Conservation (phyloP, 2,797 vertebrate species). For the Cheirogaleus major region DNA sequence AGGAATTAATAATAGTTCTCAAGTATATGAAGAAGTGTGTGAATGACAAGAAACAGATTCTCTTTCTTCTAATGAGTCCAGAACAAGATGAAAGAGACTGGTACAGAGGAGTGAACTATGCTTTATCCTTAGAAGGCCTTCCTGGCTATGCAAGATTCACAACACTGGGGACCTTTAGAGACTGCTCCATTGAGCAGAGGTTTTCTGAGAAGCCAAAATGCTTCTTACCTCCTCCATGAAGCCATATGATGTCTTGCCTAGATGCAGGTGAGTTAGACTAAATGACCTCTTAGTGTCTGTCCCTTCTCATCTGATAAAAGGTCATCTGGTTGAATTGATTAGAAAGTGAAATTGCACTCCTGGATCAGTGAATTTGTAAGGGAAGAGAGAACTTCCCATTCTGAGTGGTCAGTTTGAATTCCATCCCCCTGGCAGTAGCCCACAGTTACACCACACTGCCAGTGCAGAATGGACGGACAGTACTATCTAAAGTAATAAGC, state of each 20-base stretch:
- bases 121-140: background rate
- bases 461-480: background rate
- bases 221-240: background rate
- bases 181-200: background rate
- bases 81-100: background rate
- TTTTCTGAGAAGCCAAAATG: background rate
- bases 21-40: slow-evolving; percentile 50
- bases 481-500: background rate
- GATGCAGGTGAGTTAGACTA: background rate
- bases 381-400: slow-evolving; percentile 40
- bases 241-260: background rate
- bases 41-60: slow-evolving; percentile 58
- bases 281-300: background rate
- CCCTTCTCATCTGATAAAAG: slow-evolving; percentile 32
- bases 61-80: slow-evolving; percentile 30
- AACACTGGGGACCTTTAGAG: background rate
- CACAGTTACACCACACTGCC: background rate
- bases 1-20: slow-evolving; percentile 66
- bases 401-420: slow-evolving; percentile 38
- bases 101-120: background rate
- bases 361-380: slow-evolving; percentile 16
- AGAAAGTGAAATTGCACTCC: background rate
- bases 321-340: slow-evolving; percentile 40
- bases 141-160: background rate
- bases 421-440: background rate